phyloP scores from a whole-genome alignment of 2,888 invertebrate genomes.

The Venusia cambrica region DNA sequence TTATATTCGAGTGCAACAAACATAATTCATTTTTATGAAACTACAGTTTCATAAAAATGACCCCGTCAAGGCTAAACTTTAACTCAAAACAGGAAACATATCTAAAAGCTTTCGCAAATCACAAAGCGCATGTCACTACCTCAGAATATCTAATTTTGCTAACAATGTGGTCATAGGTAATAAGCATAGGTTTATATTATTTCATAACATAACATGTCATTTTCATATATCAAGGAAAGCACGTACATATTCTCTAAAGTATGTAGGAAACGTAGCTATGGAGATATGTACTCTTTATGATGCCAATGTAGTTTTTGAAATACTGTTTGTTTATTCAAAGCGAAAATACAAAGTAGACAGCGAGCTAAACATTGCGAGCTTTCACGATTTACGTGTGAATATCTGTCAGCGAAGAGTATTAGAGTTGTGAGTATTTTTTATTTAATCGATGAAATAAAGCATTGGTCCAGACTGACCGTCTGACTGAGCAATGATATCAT shows the following conservation, averaged over 20 bases:
- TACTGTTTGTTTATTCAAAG: slow-evolving; percentile 3
- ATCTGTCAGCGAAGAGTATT: slow-evolving; percentile 1
- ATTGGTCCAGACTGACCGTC: slow-evolving; percentile 12
- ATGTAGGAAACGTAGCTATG: background rate
- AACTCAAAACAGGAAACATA: too few species aligned
- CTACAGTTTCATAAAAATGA: too few species aligned
- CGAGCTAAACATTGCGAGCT: slow-evolving; percentile 1
- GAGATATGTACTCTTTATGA: too few species aligned
- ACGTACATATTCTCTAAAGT: slow-evolving; percentile 4
- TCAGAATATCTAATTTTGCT: slow-evolving; percentile 17
- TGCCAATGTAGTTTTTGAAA: too few species aligned
- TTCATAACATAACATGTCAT: slow-evolving; percentile 3
- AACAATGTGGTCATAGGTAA: slow-evolving; percentile 13
- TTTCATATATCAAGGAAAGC: slow-evolving; percentile 11
- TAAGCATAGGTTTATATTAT: too few species aligned
- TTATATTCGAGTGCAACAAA: too few species aligned
- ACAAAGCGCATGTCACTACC: slow-evolving; percentile 5
- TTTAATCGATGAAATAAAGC: slow-evolving; percentile 4
- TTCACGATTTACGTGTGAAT: slow-evolving; percentile 1
- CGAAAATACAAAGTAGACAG: background rate
- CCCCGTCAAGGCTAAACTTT: too few species aligned
- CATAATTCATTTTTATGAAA: too few species aligned
- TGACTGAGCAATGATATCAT: slow-evolving; percentile 29
- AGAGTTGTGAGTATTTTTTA: background rate
- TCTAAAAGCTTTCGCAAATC: slow-evolving; percentile 8